These are phyloP conservation scores for Andrena haemorrhoa DNA, from an alignment of 2,888 invertebrate species.

Conservation along the genomic window DNA sequence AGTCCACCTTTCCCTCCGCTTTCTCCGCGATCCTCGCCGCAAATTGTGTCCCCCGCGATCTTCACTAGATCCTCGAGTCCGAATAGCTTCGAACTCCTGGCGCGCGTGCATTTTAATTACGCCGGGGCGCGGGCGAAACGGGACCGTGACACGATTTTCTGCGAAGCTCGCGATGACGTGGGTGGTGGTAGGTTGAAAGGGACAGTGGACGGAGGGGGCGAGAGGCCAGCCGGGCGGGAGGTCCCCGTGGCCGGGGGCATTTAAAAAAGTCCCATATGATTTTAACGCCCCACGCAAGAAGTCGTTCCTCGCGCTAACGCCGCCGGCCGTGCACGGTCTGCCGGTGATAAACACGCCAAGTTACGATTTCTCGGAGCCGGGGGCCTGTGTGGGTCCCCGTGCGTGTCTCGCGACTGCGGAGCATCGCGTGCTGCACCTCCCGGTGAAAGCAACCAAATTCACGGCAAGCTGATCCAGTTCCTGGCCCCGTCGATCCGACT, in stretches of 20 bases:
- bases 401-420: slow-evolving; percentile 38
- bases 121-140: not conserved
- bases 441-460: slow-evolving; percentile 53
- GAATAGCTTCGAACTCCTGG: too few species aligned
- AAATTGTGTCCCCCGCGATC: not conserved
- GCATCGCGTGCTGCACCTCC: slow-evolving; percentile 38
- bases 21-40: not conserved
- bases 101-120: slow-evolving; percentile 32
- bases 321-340: slow-evolving; percentile 74
- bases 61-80: not conserved
- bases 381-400: slow-evolving; percentile 31
- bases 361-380: slow-evolving; percentile 84
- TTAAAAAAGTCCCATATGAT: slow-evolving; percentile 80
- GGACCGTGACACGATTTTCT: slow-evolving; percentile 66
- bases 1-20: slow-evolving; percentile 5
- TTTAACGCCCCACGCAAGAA: slow-evolving; percentile 83
- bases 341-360: slow-evolving; percentile 84
- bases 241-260: slow-evolving; percentile 68
- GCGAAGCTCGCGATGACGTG: slow-evolving; percentile 73
- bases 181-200: slow-evolving; percentile 64
- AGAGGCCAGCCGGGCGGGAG: slow-evolving; percentile 61
- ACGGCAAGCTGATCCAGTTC: slow-evolving; percentile 40
- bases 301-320: slow-evolving; percentile 81
- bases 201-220: slow-evolving; percentile 44
- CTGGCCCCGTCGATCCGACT: not conserved